phyloP scores from a whole-genome alignment of 2,888 invertebrate genomes.

The Tenthredo notha region DNA sequence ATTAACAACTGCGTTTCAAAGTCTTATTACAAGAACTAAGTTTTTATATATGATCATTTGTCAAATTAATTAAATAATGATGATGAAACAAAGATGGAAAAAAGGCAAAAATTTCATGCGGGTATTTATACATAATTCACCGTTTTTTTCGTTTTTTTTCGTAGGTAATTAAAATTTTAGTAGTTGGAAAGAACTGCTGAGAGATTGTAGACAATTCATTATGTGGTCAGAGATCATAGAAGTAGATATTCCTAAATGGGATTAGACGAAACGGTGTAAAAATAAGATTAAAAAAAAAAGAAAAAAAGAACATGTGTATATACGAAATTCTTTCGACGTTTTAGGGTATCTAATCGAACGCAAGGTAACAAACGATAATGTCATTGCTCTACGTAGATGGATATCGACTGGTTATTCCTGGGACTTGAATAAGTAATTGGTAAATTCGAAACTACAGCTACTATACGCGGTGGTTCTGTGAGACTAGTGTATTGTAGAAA shows the following conservation, averaged over 20 bases:
- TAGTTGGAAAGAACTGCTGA: neutral
- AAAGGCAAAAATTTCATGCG: neutral
- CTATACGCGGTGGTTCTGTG: neutral
- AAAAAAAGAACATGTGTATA: neutral
- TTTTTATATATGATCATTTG: neutral
- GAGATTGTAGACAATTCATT: neutral
- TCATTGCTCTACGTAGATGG: constrained; percentile 19
- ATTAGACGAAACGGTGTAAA: neutral
- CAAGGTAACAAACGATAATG: neutral
- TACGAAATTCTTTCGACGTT: neutral
- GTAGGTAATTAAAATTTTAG: neutral
- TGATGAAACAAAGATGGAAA: neutral
- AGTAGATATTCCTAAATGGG: neutral
- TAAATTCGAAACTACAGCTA: neutral
- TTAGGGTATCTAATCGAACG: neutral
- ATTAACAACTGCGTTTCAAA: neutral
- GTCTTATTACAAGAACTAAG: neutral
- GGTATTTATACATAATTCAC: neutral
- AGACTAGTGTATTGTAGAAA: neutral
- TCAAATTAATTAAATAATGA: neutral
- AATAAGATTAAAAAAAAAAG: neutral
- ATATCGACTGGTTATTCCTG: constrained; percentile 20
- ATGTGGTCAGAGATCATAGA: neutral
- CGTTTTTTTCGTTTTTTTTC: neutral
- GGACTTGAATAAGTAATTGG: constrained; percentile 39